Evolutionary conservation across 2,113 vertebrate species (phyloP).

Genomic region (Cottus gobio): DNA sequence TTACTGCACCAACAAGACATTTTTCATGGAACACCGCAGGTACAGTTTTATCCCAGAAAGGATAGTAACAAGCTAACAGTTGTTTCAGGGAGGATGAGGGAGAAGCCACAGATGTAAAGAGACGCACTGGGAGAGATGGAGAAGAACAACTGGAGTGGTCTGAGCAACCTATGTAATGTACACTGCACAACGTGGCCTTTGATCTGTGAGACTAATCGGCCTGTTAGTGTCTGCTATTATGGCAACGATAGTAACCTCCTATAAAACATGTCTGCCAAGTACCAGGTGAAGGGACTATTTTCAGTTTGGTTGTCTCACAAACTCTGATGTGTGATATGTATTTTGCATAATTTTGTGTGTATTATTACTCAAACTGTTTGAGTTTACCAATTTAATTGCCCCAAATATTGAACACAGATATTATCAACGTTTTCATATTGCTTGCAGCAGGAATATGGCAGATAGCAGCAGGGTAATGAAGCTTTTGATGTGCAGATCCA

Average conservation of each 20-base stretch:
- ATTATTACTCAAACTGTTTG: neutral
- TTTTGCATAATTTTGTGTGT: neutral
- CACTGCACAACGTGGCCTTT: neutral
- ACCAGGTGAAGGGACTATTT: neutral
- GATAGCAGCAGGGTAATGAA: neutral
- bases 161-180: neutral
- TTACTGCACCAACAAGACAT: neutral
- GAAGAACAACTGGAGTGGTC: neutral
- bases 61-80: neutral
- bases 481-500: constrained; percentile 12
- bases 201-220: neutral
- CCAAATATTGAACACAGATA: neutral
- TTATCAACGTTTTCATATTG: neutral
- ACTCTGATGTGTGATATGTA: neutral
- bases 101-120: neutral
- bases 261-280: neutral
- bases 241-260: neutral
- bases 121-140: neutral
- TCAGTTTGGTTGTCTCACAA: neutral
- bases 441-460: constrained; percentile 8
- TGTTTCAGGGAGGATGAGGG: neutral
- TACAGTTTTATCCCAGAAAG: neutral
- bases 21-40: neutral
- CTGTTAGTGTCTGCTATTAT: neutral
- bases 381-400: neutral